Evolutionary conservation across 2,113 vertebrate species (phyloP), one percentile per base, ranked within the genome.

Genomic region (Blennius ocellaris): DNA sequence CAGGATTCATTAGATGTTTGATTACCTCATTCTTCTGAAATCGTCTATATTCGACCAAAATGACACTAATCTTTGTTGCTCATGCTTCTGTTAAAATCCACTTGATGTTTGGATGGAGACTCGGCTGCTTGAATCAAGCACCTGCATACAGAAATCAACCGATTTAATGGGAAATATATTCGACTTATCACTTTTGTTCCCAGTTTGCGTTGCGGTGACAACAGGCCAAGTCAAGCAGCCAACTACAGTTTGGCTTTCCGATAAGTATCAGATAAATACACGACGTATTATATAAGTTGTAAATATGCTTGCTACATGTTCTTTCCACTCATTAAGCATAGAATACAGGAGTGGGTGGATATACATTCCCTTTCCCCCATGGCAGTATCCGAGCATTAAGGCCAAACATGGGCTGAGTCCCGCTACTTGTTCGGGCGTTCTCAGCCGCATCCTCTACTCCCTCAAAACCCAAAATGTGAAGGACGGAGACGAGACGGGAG

Each of bases 381-480:
- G 92, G 91, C 90, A 93, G 93, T 90, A 81, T 89, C 71, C 48
- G 83, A 93, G 92, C 89, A 52, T 86, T 92, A 92, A 90, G 88
- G 90, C 88, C 77, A 76, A 85, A 88, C 61, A 51, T 52, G 70
- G 77, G 66, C 71, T 44, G 63, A 66, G 21, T 65, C 37, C 47
- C 57, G 17, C n/a, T 38, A 15, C 58, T 69, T 15, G n/a, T 44
- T 71, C 50, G 59, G 53, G 50, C 0, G 8, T 61, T 59, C 10
- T 49, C 14, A 40, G 38, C 54, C 30, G 39, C 44, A 60, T 58
- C 57, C 21, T 49, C 36, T 21, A 57, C 47, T 17, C 11, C 50
- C 38, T 44, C 14, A 66, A 74, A 74, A 76, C 14, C 12, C 6
- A 65, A 15, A 52, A 41, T 7, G 36, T 59, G 30, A 38, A 62